Percentiles rank a stretch among this genome's conserved stretches.
These are phyloP conservation scores for Chymomyza fuscimana DNA, from an alignment of 2,888 invertebrate species.

Conservation along the genomic window DNA sequence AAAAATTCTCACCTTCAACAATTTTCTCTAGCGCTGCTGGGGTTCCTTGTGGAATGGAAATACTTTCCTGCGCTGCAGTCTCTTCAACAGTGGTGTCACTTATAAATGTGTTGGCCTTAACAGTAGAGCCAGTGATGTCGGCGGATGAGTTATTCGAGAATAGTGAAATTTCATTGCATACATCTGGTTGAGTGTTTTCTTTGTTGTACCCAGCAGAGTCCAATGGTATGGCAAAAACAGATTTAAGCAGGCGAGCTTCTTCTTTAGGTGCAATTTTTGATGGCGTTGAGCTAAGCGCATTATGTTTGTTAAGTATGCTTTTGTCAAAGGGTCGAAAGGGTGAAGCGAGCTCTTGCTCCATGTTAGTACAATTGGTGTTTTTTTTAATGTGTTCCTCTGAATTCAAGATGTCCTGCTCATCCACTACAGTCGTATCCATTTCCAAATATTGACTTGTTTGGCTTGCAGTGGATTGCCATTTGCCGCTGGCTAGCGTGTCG, in stretches of 20 bases:
- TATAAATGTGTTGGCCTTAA: conserved; percentile 54
- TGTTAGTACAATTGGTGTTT: conserved; percentile 9
- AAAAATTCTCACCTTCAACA: conserved; percentile 1
- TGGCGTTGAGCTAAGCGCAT: conserved; percentile 72
- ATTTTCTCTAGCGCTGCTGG: neutral
- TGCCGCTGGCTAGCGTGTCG: conserved; percentile 60
- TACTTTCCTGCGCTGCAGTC: conserved; percentile 34
- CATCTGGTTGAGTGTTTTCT: conserved; percentile 63
- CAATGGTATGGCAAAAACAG: conserved; percentile 18
- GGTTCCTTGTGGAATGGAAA: neutral
- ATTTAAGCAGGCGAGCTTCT: neutral
- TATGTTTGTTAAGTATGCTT: conserved; percentile 68
- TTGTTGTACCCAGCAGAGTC: conserved; percentile 48
- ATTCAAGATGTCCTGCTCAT: conserved; percentile 48
- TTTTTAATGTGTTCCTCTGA: conserved; percentile 43
- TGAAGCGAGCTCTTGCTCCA: conserved; percentile 36
- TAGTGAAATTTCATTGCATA: conserved; percentile 49
- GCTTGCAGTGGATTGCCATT: conserved; percentile 58
- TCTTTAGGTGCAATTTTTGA: conserved; percentile 47
- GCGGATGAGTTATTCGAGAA: conserved; percentile 46
- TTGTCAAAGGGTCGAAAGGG: conserved; percentile 63
- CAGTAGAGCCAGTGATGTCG: conserved; percentile 54
- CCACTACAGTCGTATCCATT: conserved; percentile 35
- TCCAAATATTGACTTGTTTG: conserved; percentile 46
- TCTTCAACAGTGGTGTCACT: conserved; percentile 44